Evolutionary conservation across 1,140 invertebrate species (phyloP).

Genomic region (Papilio helenus): DNA sequence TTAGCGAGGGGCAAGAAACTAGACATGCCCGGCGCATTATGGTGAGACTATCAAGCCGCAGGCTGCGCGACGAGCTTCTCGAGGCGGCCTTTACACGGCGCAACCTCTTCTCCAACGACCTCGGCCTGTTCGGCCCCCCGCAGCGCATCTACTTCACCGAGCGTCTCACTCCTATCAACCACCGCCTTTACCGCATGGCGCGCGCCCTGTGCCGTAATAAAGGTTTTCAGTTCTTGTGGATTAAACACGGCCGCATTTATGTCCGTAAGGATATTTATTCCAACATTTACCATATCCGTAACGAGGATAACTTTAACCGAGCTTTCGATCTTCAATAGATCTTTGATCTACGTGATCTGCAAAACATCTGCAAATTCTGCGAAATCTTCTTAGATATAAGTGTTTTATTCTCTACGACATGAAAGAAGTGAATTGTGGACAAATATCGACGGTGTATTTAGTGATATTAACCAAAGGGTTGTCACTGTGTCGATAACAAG

Average conservation of each 20-base stretch:
- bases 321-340: not conserved
- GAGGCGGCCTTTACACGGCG: not conserved
- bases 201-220: not conserved
- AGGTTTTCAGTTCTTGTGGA: not conserved
- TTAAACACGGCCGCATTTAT: not conserved
- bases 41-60: not conserved
- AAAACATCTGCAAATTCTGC: too few relatives aligned
- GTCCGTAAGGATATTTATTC: not conserved
- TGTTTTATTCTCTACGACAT: not conserved
- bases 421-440: not conserved
- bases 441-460: conserved; percentile 2
- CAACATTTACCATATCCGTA: not conserved
- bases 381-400: not conserved
- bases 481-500: not conserved
- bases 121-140: not conserved
- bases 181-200: not conserved
- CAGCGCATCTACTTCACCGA: not conserved
- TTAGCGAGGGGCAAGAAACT: fast-evolving
- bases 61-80: not conserved
- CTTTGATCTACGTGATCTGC: not conserved
- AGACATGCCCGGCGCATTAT: not conserved
- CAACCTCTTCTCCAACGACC: not conserved
- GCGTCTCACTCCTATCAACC: not conserved
- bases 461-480: not conserved
- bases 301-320: not conserved